A percentile compares a stretch with the other conserved stretches of the same genome.
phyloP scores from a whole-genome alignment of 2,113 vertebrate genomes.

The Phycodurus eques region DNA sequence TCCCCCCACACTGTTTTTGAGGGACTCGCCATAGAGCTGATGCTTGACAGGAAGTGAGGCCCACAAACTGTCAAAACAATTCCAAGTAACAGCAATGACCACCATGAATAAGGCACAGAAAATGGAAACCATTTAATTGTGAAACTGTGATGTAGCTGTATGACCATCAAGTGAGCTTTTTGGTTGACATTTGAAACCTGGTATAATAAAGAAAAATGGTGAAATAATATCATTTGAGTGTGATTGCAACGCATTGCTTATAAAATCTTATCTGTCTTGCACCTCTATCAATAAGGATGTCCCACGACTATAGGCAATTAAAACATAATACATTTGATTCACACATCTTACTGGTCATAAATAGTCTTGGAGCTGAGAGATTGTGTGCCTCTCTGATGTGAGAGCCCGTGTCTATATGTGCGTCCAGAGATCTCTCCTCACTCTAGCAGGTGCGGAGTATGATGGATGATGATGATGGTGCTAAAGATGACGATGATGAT shows the following conservation, averaged over 20 bases:
- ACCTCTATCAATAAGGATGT: background rate
- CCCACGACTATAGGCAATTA: background rate
- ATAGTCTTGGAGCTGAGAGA: background rate
- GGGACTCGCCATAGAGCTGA: background rate
- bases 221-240: background rate
- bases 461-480: constrained; percentile 10
- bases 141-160: background rate
- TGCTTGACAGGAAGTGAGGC: constrained; percentile 2
- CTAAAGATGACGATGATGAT: constrained; percentile 19
- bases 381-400: background rate
- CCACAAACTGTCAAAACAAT: constrained; percentile 3
- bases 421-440: constrained; percentile 14
- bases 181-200: background rate
- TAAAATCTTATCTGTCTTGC: too few species aligned
- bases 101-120: background rate
- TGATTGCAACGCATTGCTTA: background rate
- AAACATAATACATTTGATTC: background rate
- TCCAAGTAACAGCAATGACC: background rate
- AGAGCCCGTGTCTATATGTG: background rate
- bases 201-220: background rate
- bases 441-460: constrained; percentile 30
- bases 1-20: background rate
- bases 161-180: background rate
- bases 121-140: background rate
- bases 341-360: background rate